Conservation (phyloP, 2,113 vertebrate species). For the Empidonax alnorum region DNA sequence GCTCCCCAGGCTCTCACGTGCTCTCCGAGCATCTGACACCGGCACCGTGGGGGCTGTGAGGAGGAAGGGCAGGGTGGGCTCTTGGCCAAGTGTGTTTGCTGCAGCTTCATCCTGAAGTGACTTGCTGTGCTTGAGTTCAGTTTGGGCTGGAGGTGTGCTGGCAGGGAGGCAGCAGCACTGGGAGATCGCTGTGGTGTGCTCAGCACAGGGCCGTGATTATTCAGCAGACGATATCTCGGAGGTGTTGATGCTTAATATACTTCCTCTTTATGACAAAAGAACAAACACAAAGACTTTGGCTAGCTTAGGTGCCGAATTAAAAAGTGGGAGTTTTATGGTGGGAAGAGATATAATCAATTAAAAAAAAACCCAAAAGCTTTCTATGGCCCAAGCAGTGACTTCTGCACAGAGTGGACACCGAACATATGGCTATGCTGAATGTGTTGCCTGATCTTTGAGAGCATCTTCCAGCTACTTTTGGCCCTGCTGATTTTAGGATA, state of each 20-base stretch:
- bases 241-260: not conserved
- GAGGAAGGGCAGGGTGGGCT: not conserved
- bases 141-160: not conserved
- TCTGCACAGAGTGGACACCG: not conserved
- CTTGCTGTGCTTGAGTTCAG: not conserved
- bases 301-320: not conserved
- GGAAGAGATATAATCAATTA: not conserved
- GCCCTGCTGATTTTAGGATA: not conserved
- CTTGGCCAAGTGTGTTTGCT: not conserved
- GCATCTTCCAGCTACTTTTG: not conserved
- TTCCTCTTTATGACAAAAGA: not conserved
- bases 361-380: not conserved
- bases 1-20: not conserved
- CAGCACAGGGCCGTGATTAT: not conserved
- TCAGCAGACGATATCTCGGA: not conserved
- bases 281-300: not conserved
- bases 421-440: not conserved
- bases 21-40: not conserved
- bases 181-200: not conserved
- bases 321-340: not conserved
- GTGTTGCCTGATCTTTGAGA: not conserved
- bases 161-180: not conserved
- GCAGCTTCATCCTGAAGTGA: not conserved
- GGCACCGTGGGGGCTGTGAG: accelerated
- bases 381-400: not conserved